Evolutionary conservation across 2,888 invertebrate genomes (phyloP).

Genomic region (Ophion slaviceki): DNA sequence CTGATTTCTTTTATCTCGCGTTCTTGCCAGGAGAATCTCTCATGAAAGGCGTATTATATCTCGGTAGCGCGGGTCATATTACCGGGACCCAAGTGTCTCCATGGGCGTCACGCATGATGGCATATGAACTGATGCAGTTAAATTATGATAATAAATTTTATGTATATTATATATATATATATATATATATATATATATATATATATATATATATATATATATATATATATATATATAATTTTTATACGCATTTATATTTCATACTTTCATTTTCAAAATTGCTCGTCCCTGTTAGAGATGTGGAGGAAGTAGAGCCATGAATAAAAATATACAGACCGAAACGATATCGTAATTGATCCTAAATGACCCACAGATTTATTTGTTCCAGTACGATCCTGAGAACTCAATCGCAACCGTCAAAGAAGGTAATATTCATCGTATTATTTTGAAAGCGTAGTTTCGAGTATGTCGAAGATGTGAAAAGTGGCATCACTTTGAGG

Average conservation of each 20-base stretch:
- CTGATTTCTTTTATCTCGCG: constrained; percentile 15
- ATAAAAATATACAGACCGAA: constrained; percentile 46
- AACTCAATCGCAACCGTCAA: constrained; percentile 94
- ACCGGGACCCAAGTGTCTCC: constrained; percentile 49
- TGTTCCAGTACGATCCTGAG: constrained; percentile 88
- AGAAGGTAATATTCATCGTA: constrained; percentile 88
- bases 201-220: not conserved
- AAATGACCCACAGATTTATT: constrained; percentile 66
- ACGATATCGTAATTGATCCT: constrained; percentile 52
- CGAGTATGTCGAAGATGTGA: constrained; percentile 1
- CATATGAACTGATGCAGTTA: constrained; percentile 44
- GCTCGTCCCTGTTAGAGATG: not conserved
- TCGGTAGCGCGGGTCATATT: constrained; percentile 33
- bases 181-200: not conserved
- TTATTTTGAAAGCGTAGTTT: not conserved
- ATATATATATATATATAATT: not conserved
- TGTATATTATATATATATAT: not conserved
- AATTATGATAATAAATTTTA: constrained; percentile 50
- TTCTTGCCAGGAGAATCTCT: not conserved
- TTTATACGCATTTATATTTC: not conserved
- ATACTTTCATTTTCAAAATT: constrained; percentile 53
- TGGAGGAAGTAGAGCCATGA: not conserved
- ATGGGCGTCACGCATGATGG: constrained; percentile 53
- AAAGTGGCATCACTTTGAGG: not conserved
- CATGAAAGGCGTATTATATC: not conserved